phyloP scores from a whole-genome alignment of 2,113 vertebrate genomes.

The Triplophysa siluroides region DNA sequence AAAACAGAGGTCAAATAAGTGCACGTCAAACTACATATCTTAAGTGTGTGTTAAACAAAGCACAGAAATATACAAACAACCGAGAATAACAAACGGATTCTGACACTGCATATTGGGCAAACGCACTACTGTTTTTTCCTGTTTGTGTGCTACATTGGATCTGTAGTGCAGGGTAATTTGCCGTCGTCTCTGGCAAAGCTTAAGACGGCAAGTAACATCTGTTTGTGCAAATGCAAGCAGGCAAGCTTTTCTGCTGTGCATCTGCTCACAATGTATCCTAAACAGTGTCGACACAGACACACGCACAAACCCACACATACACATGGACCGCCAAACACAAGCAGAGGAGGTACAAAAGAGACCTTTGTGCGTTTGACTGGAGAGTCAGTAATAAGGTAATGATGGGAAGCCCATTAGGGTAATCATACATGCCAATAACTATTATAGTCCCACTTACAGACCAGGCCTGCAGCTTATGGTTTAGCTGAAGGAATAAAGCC shows the following conservation, averaged over 20 bases:
- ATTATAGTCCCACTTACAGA: slow-evolving; percentile 61
- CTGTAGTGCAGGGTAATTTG: slow-evolving; percentile 45
- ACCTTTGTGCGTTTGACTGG: slow-evolving; percentile 54
- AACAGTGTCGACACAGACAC: slow-evolving; percentile 45
- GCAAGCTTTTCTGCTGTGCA: slow-evolving; percentile 47
- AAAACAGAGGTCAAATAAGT: slow-evolving; percentile 53
- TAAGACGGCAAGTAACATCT: slow-evolving; percentile 54
- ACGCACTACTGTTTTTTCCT: slow-evolving; percentile 25
- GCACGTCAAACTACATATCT: not conserved
- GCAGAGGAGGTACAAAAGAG: slow-evolving; percentile 37
- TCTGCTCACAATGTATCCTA: slow-evolving; percentile 51
- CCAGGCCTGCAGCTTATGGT: slow-evolving; percentile 31
- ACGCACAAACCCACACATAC: slow-evolving; percentile 48
- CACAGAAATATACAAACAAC: slow-evolving; percentile 36
- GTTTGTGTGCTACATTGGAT: slow-evolving; percentile 30
- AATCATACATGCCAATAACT: slow-evolving; percentile 66
- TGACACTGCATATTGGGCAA: slow-evolving; percentile 48
- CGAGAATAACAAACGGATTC: slow-evolving; percentile 42
- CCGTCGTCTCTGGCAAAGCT: slow-evolving; percentile 44
- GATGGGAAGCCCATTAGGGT: slow-evolving; percentile 62
- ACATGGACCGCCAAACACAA: slow-evolving; percentile 35
- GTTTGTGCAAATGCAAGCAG: slow-evolving; percentile 52
- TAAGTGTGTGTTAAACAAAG: slow-evolving; percentile 55
- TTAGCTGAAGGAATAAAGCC: slow-evolving; percentile 9
- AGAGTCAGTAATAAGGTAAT: slow-evolving; percentile 60